These are phyloP conservation scores for Dunckerocampus dactyliophorus DNA, from an alignment of 2,113 vertebrate species.

Conservation along the genomic window DNA sequence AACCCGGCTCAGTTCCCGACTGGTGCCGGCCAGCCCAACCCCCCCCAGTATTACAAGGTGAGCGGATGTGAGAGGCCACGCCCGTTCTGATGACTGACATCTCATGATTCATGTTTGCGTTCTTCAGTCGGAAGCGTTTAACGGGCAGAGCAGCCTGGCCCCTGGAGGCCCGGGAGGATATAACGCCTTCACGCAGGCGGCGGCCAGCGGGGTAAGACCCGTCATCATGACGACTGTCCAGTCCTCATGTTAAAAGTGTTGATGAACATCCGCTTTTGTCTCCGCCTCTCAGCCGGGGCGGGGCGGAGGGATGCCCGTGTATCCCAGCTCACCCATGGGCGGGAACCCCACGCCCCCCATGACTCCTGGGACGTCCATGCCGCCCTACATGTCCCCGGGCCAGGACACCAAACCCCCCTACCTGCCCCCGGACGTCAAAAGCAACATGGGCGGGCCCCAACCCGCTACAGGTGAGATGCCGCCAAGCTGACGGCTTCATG, in stretches of 20 bases:
- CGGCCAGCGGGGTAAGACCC: constrained; percentile 66
- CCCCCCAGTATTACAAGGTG: constrained; percentile 85
- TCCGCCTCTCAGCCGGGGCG: not conserved
- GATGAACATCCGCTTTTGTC: not conserved
- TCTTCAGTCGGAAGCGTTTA: constrained; percentile 84
- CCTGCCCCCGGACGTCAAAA: constrained; percentile 86
- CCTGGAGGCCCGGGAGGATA: constrained; percentile 54
- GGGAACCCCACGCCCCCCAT: constrained; percentile 89
- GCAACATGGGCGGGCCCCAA: constrained; percentile 69
- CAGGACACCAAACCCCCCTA: constrained; percentile 81
- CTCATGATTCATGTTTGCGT: not conserved
- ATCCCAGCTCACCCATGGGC: constrained; percentile 84
- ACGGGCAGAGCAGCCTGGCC: constrained; percentile 65
- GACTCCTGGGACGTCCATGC: constrained; percentile 78
- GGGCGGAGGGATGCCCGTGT: constrained; percentile 80
- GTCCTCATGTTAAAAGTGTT: too few relatives aligned
- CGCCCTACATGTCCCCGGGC: constrained; percentile 79
- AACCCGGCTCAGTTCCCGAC: constrained; percentile 80
- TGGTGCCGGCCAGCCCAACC: constrained; percentile 74
- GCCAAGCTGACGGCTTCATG: not conserved
- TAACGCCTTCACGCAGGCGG: constrained; percentile 75
- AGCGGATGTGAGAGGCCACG: not conserved
- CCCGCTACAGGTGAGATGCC: constrained; percentile 51
- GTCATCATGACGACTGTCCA: too few relatives aligned
- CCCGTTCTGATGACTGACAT: constrained; percentile 49